phyloP scores from a whole-genome alignment of 2,888 invertebrate genomes.

The Caenorhabditis macrosperma region DNA sequence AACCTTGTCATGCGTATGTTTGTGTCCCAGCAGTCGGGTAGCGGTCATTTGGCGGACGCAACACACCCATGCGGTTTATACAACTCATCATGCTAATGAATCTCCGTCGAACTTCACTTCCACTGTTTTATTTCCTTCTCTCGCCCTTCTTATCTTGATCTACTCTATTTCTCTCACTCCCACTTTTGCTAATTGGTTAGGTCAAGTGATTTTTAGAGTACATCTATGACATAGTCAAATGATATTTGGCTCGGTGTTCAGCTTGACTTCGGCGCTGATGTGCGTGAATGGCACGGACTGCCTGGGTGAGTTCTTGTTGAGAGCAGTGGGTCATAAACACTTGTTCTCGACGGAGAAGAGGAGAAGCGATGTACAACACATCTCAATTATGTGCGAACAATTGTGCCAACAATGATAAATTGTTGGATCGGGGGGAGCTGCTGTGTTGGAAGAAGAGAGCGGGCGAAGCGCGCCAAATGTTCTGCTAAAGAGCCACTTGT shows the following conservation, averaged over 20 bases:
- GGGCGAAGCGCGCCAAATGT: conserved; percentile 51
- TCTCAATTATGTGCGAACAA: conserved; percentile 56
- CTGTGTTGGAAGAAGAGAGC: conserved; percentile 16
- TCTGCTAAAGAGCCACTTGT: conserved; percentile 59
- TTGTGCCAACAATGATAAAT: conserved; percentile 56
- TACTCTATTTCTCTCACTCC: not conserved
- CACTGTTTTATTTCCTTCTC: not conserved
- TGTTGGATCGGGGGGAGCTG: conserved; percentile 26
- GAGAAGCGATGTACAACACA: conserved; percentile 46
- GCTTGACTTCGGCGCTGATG: conserved; percentile 77
- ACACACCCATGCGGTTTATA: conserved; percentile 24
- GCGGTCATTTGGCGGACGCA: conserved; percentile 44
- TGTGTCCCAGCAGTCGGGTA: conserved; percentile 25
- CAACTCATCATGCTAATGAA: conserved; percentile 54
- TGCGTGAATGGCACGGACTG: conserved; percentile 77
- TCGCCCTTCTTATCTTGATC: conserved; percentile 9
- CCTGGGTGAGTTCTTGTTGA: conserved; percentile 52
- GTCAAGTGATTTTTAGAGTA: conserved; percentile 36
- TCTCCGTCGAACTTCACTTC: conserved; percentile 12
- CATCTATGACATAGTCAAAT: conserved; percentile 66
- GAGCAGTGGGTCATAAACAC: conserved; percentile 33
- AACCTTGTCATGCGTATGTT: conserved; percentile 53
- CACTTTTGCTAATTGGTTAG: not conserved
- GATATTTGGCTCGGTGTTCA: conserved; percentile 79
- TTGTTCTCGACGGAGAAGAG: conserved; percentile 52